Evolutionary conservation across 2,113 vertebrate genomes (phyloP).

Genomic region (Malurus alboscapulatus): DNA sequence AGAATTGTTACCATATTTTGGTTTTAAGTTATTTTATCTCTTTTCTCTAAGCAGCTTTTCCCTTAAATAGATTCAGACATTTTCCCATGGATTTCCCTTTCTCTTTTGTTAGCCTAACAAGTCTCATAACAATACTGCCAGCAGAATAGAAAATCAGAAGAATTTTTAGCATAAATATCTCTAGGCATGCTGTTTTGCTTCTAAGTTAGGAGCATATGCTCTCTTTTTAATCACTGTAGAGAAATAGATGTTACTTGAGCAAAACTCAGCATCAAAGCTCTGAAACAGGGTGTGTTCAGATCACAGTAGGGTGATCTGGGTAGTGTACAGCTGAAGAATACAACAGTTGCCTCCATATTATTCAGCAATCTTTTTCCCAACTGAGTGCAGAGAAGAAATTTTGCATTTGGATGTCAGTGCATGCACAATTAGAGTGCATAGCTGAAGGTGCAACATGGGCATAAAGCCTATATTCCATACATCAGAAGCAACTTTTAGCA

Average conservation of each 20-base stretch:
- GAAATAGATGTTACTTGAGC: neutral
- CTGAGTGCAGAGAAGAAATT: neutral
- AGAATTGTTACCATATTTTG: neutral
- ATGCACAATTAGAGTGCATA: accelerated
- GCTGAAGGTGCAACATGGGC: neutral
- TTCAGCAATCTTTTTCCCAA: neutral
- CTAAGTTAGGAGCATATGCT: neutral
- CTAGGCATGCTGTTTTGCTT: neutral
- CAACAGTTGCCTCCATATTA: neutral
- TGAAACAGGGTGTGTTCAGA: neutral
- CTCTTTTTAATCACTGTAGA: neutral
- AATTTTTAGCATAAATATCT: neutral
- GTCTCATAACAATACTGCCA: neutral
- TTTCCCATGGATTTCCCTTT: neutral
- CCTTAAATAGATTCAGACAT: neutral
- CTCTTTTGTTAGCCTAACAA: neutral
- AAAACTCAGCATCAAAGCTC: neutral
- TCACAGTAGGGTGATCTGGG: neutral
- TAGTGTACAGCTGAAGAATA: neutral
- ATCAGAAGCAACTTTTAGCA: neutral
- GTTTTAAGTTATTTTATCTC: neutral
- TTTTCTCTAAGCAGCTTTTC: neutral
- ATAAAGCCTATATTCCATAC: neutral
- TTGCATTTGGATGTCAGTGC: neutral
- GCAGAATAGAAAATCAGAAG: neutral